These are phyloP conservation scores for Subanguina moxae DNA, from an alignment of 1,140 invertebrate genomes.

Conservation along the genomic window DNA sequence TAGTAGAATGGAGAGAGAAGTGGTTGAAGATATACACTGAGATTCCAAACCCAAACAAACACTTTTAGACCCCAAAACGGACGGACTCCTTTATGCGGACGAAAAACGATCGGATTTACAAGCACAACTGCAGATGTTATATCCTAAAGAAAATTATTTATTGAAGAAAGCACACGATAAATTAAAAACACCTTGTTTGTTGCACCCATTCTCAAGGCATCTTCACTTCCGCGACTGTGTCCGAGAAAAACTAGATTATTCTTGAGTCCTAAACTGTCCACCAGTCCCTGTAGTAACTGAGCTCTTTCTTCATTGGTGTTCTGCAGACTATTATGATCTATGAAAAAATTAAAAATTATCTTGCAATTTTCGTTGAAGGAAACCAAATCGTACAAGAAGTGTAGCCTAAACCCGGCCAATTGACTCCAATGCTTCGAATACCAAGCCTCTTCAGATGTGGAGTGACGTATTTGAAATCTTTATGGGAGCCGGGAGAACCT, in stretches of 20 bases:
- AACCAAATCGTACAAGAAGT: slow-evolving; percentile 30
- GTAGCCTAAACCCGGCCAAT: slow-evolving; percentile 52
- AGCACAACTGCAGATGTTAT: slow-evolving; percentile 22
- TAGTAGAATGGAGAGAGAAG: background rate
- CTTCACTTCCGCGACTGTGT: slow-evolving; percentile 41
- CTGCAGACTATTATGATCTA: slow-evolving; percentile 20
- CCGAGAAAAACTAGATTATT: slow-evolving; percentile 44
- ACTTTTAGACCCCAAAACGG: slow-evolving; percentile 20
- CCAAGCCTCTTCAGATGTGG: slow-evolving; percentile 30
- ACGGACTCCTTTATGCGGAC: slow-evolving; percentile 26
- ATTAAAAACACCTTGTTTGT: slow-evolving; percentile 23
- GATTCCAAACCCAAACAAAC: slow-evolving; percentile 1
- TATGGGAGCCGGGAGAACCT: slow-evolving; percentile 47
- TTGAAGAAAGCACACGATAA: background rate
- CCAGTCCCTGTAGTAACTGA: slow-evolving; percentile 37
- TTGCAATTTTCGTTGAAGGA: too few species aligned
- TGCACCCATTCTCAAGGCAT: slow-evolving; percentile 45
- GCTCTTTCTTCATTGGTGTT: slow-evolving; percentile 41
- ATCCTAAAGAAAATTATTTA: slow-evolving; percentile 25
- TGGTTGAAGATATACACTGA: background rate
- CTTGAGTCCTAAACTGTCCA: slow-evolving; percentile 39
- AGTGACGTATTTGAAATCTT: slow-evolving; percentile 50
- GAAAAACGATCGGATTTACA: slow-evolving; percentile 36
- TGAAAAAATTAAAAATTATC: background rate
- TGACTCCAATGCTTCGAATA: slow-evolving; percentile 43